phyloP scores from a whole-genome alignment of 2,888 invertebrate species.

The Aporophyla lueneburgensis region DNA sequence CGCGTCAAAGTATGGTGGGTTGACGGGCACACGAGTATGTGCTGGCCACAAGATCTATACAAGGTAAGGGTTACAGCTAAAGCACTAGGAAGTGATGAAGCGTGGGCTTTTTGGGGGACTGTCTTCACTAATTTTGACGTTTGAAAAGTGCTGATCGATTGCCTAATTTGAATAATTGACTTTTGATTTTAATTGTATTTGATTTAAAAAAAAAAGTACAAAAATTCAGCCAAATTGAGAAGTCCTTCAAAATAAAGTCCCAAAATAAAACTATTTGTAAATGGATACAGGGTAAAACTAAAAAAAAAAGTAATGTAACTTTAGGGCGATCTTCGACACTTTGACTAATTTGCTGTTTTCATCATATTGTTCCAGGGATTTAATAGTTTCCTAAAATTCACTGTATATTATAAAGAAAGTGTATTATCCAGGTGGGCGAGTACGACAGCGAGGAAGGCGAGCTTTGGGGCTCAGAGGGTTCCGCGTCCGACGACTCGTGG shows the following conservation, averaged over 20 bases:
- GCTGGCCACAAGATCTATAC: slow-evolving; percentile 98
- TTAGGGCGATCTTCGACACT: not conserved
- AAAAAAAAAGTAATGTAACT: not conserved
- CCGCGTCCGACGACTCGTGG: slow-evolving; percentile 94
- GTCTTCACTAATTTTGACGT: no score
- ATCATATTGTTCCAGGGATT: not conserved
- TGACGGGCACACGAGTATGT: slow-evolving; percentile 95
- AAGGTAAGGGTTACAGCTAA: slow-evolving; percentile 89
- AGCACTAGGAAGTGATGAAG: no score
- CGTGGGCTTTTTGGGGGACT: no score
- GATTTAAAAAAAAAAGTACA: not conserved
- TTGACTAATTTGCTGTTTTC: not conserved
- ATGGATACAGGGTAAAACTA: not conserved
- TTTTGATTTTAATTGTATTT: no score
- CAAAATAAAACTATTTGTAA: not conserved
- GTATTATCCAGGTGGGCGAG: slow-evolving; percentile 90
- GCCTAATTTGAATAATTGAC: no score
- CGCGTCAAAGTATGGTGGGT: slow-evolving; percentile 98
- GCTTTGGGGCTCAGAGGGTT: slow-evolving; percentile 93
- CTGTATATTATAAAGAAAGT: not conserved
- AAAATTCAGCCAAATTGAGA: not conserved
- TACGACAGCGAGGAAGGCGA: slow-evolving; percentile 95
- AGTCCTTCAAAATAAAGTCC: not conserved
- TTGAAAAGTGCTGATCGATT: no score
- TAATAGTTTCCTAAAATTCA: not conserved